Base-by-base conservation (phyloP, 2,797 vertebrate genomes). In the Poeciliopsis paucimaculata region DNA sequence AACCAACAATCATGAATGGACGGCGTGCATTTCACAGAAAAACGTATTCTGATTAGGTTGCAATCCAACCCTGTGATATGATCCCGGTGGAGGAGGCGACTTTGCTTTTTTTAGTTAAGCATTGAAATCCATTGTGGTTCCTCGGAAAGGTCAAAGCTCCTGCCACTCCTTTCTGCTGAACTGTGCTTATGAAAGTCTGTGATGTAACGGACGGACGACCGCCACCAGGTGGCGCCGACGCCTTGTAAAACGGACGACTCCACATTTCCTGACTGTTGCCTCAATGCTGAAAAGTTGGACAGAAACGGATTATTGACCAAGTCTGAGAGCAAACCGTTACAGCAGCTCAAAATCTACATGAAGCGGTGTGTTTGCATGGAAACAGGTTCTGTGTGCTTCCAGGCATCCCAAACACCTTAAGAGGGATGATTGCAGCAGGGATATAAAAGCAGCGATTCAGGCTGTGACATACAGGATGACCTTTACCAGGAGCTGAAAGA, bases 161-260 rank as follows among this genome's bases (percentile, higher is more conserved):
- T 46, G 3, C 73, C 43, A 60, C 28, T 28, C 10, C 66, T 76
- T 68, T 80, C 76, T 78, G 73, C 81, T 77, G 73, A 79, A 10
- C 16, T 43, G 23, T 4, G 70, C 79, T 90, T 87, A 85, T 78
- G 72, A 90, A 90, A 89, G 60, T 26, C 15, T 77, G 73, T 85
- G 71, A 82, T 11, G 36, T 77, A 83, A 91, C 49, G 0, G 46
- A 53, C 66, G 31, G 0, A 34, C 13, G 12, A 10, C 2, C 2
- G 62, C 92, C 94, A 94, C 86, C 60, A 89, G 92, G 74, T 82
- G 92, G 94, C 92, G 87, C 90, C 84, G 90, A 34, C 36, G 4
- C 26, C 74, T 13, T 64, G 5, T 79, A 57, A 77, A 43, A 41
- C 8, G 5, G 6, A 13, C 5, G 41, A 41, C 18, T 55, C 45